Evolutionary conservation across 2,888 invertebrate genomes (phyloP).

Genomic region (Dynastes maya): DNA sequence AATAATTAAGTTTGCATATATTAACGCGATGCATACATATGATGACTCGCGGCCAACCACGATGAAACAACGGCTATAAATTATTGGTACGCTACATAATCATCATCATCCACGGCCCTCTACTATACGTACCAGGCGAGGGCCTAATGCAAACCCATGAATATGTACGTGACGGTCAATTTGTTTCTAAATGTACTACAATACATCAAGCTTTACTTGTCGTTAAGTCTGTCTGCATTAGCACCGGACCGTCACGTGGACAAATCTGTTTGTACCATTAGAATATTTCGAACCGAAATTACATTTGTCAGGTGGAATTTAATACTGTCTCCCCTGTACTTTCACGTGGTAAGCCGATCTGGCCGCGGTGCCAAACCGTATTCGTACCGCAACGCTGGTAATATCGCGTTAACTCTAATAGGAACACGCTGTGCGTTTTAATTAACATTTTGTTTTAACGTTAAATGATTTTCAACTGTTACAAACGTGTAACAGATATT

Average conservation of each 20-base stretch:
- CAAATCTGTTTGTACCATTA: constrained; percentile 69
- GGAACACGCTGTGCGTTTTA: constrained; percentile 17
- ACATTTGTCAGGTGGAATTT: constrained; percentile 69
- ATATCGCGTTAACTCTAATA: constrained; percentile 40
- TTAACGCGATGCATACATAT: constrained; percentile 41
- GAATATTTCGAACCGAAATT: constrained; percentile 68
- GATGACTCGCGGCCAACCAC: constrained; percentile 42
- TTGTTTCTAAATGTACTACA: constrained; percentile 66
- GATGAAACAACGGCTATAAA: constrained; percentile 46
- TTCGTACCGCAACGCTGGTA: not conserved
- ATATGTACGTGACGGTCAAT: constrained; percentile 62
- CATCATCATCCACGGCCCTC: constrained; percentile 51
- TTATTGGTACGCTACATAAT: constrained; percentile 55
- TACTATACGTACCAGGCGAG: constrained; percentile 31
- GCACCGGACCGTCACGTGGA: constrained; percentile 66
- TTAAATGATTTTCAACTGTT: constrained; percentile 26
- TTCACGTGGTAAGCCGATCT: not conserved
- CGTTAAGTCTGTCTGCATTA: constrained; percentile 69
- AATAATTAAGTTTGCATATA: constrained; percentile 52
- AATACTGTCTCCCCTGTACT: constrained; percentile 56
- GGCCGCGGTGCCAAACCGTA: constrained; percentile 4
- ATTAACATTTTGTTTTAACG: constrained; percentile 23
- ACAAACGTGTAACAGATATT: not conserved
- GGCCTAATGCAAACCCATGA: constrained; percentile 60
- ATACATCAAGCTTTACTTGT: constrained; percentile 68